Conservation (phyloP, 2,113 vertebrate genomes). For the Deroptyus accipitrinus region DNA sequence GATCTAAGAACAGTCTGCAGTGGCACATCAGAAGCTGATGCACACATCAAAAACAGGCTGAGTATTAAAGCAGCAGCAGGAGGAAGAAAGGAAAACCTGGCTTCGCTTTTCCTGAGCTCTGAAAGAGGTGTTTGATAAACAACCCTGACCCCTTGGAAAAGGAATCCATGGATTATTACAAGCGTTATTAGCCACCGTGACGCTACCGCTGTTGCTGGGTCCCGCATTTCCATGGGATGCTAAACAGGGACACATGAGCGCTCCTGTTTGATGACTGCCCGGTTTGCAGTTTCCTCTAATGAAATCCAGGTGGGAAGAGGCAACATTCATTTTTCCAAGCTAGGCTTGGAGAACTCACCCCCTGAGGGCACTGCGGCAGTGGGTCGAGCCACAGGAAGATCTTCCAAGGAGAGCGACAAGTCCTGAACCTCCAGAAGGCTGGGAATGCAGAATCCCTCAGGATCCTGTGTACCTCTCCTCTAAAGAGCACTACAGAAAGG, state of each 20-base stretch:
- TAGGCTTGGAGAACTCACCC: neutral
- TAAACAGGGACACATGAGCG: neutral
- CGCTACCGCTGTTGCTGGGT: rapidly evolving
- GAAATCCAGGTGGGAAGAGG: neutral
- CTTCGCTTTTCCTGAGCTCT: neutral
- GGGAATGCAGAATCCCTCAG: neutral
- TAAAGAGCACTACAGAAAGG: neutral
- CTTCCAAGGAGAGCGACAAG: neutral
- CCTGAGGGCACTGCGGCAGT: neutral
- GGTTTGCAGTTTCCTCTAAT: neutral
- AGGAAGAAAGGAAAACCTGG: neutral
- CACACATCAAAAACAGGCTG: neutral
- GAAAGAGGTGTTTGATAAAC: neutral
- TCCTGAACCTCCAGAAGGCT: neutral
- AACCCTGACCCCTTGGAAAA: neutral
- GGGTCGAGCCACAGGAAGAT: neutral
- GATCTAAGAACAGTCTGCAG: slow-evolving; percentile 37
- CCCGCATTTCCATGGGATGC: neutral
- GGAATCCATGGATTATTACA: neutral
- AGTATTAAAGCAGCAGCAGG: neutral
- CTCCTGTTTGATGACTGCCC: neutral
- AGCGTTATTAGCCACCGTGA: neutral
- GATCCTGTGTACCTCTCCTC: neutral
- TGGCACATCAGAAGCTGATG: neutral
- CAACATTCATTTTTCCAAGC: neutral